A percentile compares a stretch with the other conserved stretches of the same genome.
Evolutionary conservation across 2,113 vertebrate genomes (phyloP).

Genomic region (Cephalopholis sonnerati): DNA sequence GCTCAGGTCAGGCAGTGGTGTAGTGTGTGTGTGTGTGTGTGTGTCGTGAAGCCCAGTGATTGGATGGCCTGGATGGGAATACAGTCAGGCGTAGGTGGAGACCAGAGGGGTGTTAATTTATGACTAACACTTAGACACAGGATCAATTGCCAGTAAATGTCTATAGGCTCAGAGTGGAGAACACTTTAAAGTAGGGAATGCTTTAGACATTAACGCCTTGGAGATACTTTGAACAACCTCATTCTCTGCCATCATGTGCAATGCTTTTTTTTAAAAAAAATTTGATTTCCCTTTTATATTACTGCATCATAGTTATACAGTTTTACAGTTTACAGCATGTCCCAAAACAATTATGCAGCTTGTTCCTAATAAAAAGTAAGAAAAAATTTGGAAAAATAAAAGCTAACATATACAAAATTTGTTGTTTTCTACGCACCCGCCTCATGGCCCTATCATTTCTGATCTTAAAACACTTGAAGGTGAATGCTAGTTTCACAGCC

Average conservation of each 20-base stretch:
- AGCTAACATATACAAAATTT: neutral
- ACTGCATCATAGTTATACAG: slow-evolving; percentile 6
- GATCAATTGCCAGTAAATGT: slow-evolving; percentile 83
- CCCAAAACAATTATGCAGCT: neutral
- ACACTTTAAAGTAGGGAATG: slow-evolving; percentile 56
- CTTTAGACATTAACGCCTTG: slow-evolving; percentile 52
- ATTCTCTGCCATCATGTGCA: slow-evolving; percentile 18
- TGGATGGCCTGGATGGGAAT: slow-evolving; percentile 68
- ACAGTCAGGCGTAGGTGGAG: slow-evolving; percentile 60
- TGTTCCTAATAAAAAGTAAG: neutral
- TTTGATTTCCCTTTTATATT: slow-evolving; percentile 23
- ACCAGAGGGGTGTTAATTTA: slow-evolving; percentile 78
- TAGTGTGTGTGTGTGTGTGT: neutral
- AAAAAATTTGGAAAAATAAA: slow-evolving; percentile 13
- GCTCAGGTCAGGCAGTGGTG: slow-evolving; percentile 28
- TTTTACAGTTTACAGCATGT: neutral
- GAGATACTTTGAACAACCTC: slow-evolving; percentile 35
- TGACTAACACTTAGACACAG: slow-evolving; percentile 80
- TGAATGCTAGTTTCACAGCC: slow-evolving; percentile 3
- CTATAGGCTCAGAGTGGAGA: slow-evolving; percentile 66
- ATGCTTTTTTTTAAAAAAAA: slow-evolving; percentile 33
- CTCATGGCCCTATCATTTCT: neutral
- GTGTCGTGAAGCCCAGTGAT: slow-evolving; percentile 37
- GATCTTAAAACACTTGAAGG: neutral
- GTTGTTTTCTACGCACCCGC: neutral